Evolutionary conservation across 37 sponge, comb jelly and placozoan genomes (phyloP), one percentile per base, ranked within the genome.

Genomic region (Petrosia ficiformis): DNA sequence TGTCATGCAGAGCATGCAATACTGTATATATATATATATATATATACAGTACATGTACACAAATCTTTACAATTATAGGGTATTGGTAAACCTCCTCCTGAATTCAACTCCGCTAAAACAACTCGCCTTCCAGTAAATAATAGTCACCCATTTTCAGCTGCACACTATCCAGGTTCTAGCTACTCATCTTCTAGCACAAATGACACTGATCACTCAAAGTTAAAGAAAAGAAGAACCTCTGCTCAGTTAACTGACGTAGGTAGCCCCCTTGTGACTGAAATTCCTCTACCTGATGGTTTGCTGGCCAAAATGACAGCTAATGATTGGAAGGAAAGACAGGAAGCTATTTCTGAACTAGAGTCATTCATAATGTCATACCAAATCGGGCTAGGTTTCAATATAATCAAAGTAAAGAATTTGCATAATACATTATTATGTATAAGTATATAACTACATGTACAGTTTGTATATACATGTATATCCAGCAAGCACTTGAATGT

Each of bases 251-350:
- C 8, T 8, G 14, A 8, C 14, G 54, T 8, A 8, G 54, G 54
- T 19, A 14, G 8, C 54, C 54, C 14, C 54, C 54, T 14, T 8
- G 14, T 14, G 14, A 48, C 54, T 19, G 56, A 33, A 35, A 33
- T 4, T 19, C 3, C 67, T 54, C 67, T 77, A 16, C 83, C 82
- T 39, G 82, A 70, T 31, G 68, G 76, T 8, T 14, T 90, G 44
- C 8, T 85, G 56, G 76, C 76, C 32, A 59, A 70, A 39, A 56
- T 92, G 70, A 68, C 68, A 36, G 71, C 81, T 24, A 76, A 71
- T 61, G 84, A 84, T 40, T 92, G 93, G 93, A 75, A 65, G 2
- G 85, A 92, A 56, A 68, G 93, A 38, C 73, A 77, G 26, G 78
- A 87, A 30, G 93, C 85, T 36, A 42, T 92, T 21, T 33, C 58